Evolutionary conservation across 2,888 invertebrate species (phyloP).

Genomic region (Noctua janthe): DNA sequence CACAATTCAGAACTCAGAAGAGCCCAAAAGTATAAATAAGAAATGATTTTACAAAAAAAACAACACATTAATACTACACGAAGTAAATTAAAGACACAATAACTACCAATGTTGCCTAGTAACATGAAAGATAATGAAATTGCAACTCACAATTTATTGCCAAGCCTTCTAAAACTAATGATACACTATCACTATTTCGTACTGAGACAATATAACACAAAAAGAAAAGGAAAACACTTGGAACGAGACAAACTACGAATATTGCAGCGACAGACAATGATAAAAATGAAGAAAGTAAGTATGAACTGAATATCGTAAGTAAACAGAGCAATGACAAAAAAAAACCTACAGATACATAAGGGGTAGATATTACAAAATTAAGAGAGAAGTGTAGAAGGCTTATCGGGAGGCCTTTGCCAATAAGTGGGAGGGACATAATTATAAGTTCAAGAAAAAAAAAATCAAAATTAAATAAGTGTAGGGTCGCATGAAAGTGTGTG

Average conservation of each 20-base stretch:
- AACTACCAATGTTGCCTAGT: constrained; percentile 5
- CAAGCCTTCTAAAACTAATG: background rate
- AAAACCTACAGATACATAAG: too few relatives aligned
- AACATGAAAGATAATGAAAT: constrained; percentile 23
- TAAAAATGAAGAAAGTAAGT: background rate
- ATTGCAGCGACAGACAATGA: background rate
- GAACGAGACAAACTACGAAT: background rate
- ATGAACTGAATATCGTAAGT: too few relatives aligned
- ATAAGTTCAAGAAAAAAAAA: too few relatives aligned
- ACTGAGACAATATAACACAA: background rate
- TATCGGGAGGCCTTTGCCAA: too few relatives aligned
- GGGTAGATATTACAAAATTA: too few relatives aligned
- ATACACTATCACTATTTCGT: constrained; percentile 3
- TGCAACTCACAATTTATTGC: background rate
- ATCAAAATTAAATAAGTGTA: too few relatives aligned
- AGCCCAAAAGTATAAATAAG: background rate
- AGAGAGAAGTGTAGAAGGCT: too few relatives aligned
- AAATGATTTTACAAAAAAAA: background rate
- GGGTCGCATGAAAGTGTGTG: too few relatives aligned
- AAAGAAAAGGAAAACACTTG: constrained; percentile 13
- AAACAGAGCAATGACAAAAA: too few relatives aligned
- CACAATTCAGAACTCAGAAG: constrained; percentile 1
- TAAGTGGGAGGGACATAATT: too few relatives aligned
- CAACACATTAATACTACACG: background rate
- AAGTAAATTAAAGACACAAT: constrained; percentile 19